Evolutionary conservation across 2,113 vertebrate genomes (phyloP).

Genomic region (Megaleporinus macrocephalus): DNA sequence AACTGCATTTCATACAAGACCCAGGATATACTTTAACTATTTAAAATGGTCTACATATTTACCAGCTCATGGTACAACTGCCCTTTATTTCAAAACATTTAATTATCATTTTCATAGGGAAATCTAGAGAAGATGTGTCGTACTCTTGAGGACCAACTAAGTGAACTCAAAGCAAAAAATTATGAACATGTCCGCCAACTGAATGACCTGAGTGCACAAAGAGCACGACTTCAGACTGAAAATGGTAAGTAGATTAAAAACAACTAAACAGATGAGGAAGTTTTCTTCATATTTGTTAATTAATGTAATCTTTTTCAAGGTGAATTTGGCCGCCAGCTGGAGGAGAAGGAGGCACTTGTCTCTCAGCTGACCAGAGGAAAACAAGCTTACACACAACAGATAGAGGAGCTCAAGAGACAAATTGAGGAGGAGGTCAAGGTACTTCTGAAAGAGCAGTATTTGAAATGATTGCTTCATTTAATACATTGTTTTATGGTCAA

Average conservation of each 20-base stretch:
- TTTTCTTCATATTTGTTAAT: neutral
- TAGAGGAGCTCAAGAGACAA: constrained; percentile 86
- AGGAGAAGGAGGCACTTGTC: constrained; percentile 81
- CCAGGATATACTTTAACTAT: no score
- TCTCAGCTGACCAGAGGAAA: constrained; percentile 81
- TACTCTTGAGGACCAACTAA: constrained; percentile 71
- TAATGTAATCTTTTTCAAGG: constrained; percentile 37
- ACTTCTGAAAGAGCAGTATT: neutral
- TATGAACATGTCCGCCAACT: constrained; percentile 66
- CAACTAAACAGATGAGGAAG: neutral
- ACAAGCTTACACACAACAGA: constrained; percentile 81
- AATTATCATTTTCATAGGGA: neutral
- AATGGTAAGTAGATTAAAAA: constrained; percentile 27
- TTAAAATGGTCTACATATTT: no score
- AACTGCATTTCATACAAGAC: no score
- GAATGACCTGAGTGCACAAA: constrained; percentile 44
- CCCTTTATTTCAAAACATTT: no score
- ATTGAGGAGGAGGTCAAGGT: constrained; percentile 76
- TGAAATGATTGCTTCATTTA: neutral
- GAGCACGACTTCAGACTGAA: constrained; percentile 51
- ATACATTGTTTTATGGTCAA: neutral
- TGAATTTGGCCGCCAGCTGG: constrained; percentile 73
- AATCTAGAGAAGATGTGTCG: constrained; percentile 78
- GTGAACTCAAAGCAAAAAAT: constrained; percentile 77
- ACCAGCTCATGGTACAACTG: no score